These are phyloP conservation scores for Spea hammondii DNA, from an alignment of 2,797 vertebrate species.

Conservation along the genomic window DNA sequence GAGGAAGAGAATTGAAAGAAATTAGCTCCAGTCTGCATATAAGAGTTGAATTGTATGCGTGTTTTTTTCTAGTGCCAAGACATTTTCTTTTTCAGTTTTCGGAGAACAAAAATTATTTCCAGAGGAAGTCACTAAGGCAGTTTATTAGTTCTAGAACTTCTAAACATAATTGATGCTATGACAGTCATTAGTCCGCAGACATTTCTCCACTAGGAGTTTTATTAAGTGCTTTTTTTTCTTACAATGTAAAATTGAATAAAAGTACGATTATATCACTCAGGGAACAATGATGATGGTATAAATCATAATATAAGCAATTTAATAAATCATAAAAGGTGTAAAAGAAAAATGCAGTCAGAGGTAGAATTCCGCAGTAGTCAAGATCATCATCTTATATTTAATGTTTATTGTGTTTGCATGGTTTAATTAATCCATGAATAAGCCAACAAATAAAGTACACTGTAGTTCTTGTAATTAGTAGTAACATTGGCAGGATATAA, in stretches of 20 bases:
- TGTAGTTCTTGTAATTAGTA: too few species aligned
- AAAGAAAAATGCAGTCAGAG: background rate
- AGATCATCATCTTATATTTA: too few species aligned
- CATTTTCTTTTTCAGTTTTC: background rate
- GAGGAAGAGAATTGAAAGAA: background rate
- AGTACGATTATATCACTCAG: slow-evolving; percentile 62
- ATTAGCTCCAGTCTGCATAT: background rate
- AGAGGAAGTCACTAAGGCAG: slow-evolving; percentile 55
- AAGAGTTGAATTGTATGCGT: background rate
- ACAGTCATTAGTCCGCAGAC: slow-evolving; percentile 60
- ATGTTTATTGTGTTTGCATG: too few species aligned
- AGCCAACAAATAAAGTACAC: too few species aligned
- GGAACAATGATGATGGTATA: slow-evolving; percentile 57
- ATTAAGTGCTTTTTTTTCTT: slow-evolving; percentile 60
- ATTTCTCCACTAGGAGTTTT: slow-evolving; percentile 59
- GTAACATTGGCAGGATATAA: too few species aligned
- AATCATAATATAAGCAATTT: slow-evolving; percentile 61
- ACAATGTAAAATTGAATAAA: slow-evolving; percentile 44
- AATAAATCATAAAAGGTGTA: slow-evolving; percentile 14
- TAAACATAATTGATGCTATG: slow-evolving; percentile 59
- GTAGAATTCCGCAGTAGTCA: too few species aligned
- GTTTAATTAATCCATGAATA: too few species aligned
- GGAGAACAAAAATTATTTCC: slow-evolving; percentile 33
- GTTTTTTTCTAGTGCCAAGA: background rate
- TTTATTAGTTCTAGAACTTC: slow-evolving; percentile 55